Percentiles rank a stretch among this genome's conserved stretches.
Evolutionary conservation across 2,113 vertebrate genomes (phyloP).

Genomic region (Coryphaenoides rupestris): DNA sequence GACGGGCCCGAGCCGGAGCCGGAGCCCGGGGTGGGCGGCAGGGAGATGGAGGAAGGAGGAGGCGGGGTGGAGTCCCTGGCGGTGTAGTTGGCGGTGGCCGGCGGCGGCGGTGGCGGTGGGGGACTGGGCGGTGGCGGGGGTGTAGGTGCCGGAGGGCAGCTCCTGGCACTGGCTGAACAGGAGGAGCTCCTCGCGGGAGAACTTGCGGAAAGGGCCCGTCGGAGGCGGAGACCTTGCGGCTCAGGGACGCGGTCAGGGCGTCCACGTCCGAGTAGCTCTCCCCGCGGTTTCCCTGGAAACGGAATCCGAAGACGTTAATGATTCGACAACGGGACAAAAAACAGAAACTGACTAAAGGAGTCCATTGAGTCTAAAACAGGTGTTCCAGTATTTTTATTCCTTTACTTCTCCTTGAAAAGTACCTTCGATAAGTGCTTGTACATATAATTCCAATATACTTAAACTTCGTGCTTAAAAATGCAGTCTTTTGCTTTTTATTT

Average conservation of each 20-base stretch:
- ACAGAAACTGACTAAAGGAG: too few species aligned
- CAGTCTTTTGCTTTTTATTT: too few species aligned
- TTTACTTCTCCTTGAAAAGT: too few species aligned
- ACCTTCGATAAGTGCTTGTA: too few species aligned
- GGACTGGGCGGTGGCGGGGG: slow-evolving; percentile 35
- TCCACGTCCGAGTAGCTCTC: slow-evolving; percentile 88
- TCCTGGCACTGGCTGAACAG: slow-evolving; percentile 77
- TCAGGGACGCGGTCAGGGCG: slow-evolving; percentile 80
- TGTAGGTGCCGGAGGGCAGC: slow-evolving; percentile 56
- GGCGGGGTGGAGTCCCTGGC: slow-evolving; percentile 73
- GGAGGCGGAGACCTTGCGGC: slow-evolving; percentile 83
- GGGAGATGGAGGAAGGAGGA: slow-evolving; percentile 37
- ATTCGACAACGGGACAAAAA: too few species aligned
- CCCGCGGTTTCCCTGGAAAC: slow-evolving; percentile 77
- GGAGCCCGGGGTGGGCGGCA: slow-evolving; percentile 62
- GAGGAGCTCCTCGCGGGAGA: slow-evolving; percentile 87
- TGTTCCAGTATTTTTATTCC: too few species aligned
- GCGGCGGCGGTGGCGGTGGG: slow-evolving; percentile 44
- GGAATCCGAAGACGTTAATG: background rate
- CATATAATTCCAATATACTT: too few species aligned
- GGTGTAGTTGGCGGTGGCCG: slow-evolving; percentile 54
- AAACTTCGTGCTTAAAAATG: too few species aligned
- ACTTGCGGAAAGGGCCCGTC: slow-evolving; percentile 81
- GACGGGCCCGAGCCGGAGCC: slow-evolving; percentile 74
- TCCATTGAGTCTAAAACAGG: too few species aligned